phyloP scores from a whole-genome alignment of 2,888 invertebrate species.

The Lycaena phlaeas region DNA sequence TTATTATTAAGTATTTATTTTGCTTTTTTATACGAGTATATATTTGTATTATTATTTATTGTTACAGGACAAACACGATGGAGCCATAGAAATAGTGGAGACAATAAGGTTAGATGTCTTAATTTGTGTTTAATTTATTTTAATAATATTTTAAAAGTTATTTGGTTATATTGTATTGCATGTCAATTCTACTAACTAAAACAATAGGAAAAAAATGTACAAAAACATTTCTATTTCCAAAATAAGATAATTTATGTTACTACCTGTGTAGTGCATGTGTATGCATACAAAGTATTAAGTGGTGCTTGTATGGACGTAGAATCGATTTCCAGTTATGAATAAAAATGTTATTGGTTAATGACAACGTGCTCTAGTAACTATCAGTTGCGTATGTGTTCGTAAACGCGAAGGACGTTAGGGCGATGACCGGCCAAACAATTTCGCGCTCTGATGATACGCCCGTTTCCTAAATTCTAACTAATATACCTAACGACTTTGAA shows the following conservation, averaged over 20 bases:
- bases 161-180: neutral
- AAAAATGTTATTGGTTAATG: slow-evolving; percentile 15
- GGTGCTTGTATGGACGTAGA: neutral
- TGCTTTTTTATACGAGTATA: too few species aligned
- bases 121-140: too few species aligned
- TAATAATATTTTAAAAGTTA: neutral
- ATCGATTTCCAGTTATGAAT: slow-evolving; percentile 6
- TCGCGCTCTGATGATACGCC: slow-evolving; percentile 24
- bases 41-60: slow-evolving; percentile 25
- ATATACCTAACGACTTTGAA: neutral
- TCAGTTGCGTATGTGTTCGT: slow-evolving; percentile 27
- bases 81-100: slow-evolving; percentile 92
- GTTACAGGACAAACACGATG: slow-evolving; percentile 90
- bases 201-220: too few species aligned
- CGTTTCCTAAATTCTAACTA: slow-evolving; percentile 24
- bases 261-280: too few species aligned
- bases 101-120: slow-evolving; percentile 80
- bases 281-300: neutral
- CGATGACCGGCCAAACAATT: slow-evolving; percentile 32
- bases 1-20: too few species aligned
- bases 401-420: slow-evolving; percentile 33
- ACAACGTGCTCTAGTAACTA: slow-evolving; percentile 27
- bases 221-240: too few species aligned
- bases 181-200: too few species aligned
- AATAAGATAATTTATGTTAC: too few species aligned